Base-by-base conservation (phyloP, 2,113 vertebrate genomes). In the Nannobrachium achirus region DNA sequence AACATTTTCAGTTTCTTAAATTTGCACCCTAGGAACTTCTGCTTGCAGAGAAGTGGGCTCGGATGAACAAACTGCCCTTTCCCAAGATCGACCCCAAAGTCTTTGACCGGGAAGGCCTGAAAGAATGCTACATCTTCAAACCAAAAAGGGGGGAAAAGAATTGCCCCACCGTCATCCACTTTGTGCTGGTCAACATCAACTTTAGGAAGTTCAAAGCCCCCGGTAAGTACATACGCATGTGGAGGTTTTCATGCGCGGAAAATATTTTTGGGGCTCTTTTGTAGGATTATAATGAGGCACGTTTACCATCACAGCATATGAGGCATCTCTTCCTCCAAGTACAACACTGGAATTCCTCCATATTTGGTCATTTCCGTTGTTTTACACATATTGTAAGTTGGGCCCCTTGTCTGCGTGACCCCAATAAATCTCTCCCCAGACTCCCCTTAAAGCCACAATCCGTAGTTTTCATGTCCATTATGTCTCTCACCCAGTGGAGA, bases 31-130 rank as follows among this genome's bases (percentile, higher is more conserved):
- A 99, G 98, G 98, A 99, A 84, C 94, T 99, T 61, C 90, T 98
- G 5, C 91, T 99, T 65, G 98, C 98, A 25, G 97, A 99, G 81
- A 99, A 99, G 78, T 99, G 98, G 97, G 97, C 97, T 56, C 95
- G 93, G 70, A 99, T 99, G 98, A 98, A 99, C 91, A 98, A 98
- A 65, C 95, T 99, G 40, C 93, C 96, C 0, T 99, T 99, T 79
- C 97, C 98, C 0, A 99, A 98, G 89, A 99, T 99, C n/a, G 96
- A 99, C 77, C 94, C 96, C 8, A 93, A 96, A 0, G 96, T 99
- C 1, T 98, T 99, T 69, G 98, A 99, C 85, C 93, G 97, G 0
- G 97, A 99, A 79, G 98, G 97, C 3, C 49, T 99, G 66, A 98
- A 99, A 61, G 98, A 99, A 74, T 99, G 97, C 80, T 99, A 99